phyloP scores from a whole-genome alignment of 2,113 vertebrate genomes.

The Campylorhamphus procurvoides region DNA sequence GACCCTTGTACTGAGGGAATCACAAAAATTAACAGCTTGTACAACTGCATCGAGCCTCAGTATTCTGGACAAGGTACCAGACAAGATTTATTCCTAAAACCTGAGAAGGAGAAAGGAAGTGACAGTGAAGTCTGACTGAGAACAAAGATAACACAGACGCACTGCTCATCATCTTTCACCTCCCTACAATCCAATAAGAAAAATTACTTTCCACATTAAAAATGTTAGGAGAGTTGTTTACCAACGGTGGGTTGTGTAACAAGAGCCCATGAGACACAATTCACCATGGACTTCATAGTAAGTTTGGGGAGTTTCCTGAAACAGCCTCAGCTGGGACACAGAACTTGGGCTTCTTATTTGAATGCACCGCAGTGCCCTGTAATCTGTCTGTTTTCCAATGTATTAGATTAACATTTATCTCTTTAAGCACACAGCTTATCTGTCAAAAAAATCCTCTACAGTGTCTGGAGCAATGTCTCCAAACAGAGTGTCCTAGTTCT shows the following conservation, averaged over 20 bases:
- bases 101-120: background rate
- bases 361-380: conserved; percentile 15
- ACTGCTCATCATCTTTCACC: background rate
- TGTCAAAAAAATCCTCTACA: conserved; percentile 66
- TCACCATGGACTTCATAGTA: background rate
- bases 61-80: background rate
- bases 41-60: background rate
- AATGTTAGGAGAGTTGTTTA: background rate
- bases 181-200: background rate
- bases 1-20: background rate
- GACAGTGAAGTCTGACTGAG: background rate
- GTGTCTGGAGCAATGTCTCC: conserved; percentile 55
- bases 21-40: background rate
- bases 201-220: background rate
- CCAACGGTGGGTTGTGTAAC: background rate
- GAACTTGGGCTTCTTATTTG: conserved; percentile 40
- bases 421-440: conserved; percentile 72
- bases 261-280: background rate
- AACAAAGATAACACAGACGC: background rate
- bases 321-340: background rate
- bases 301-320: background rate
- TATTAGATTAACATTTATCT: conserved; percentile 73
- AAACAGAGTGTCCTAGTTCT: conserved; percentile 44
- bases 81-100: background rate
- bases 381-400: conserved; percentile 65